A percentile compares a stretch with the other conserved stretches of the same genome.
Evolutionary conservation across 2,888 invertebrate genomes (phyloP).

Genomic region (Peribatodes rhomboidaria): DNA sequence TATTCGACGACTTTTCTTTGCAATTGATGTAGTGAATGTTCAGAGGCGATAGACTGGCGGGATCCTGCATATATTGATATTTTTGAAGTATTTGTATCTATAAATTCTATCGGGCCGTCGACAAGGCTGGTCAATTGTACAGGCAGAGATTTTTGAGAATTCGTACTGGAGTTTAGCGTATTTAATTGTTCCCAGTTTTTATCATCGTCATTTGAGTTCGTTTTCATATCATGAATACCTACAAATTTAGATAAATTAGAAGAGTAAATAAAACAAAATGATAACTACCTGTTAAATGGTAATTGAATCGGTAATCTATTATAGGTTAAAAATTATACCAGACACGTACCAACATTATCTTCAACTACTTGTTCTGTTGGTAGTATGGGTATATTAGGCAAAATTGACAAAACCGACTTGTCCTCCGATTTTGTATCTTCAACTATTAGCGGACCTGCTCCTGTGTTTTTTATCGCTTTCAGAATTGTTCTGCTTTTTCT

Average conservation of each 20-base stretch:
- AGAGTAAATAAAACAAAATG: not conserved
- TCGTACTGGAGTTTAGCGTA: not conserved
- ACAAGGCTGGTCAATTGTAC: not conserved
- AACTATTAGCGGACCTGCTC: not conserved
- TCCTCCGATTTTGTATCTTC: not conserved
- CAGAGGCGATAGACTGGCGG: not conserved
- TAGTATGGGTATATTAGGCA: not conserved
- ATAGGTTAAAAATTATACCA: not conserved
- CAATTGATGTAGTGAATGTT: not conserved
- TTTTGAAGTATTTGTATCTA: not conserved
- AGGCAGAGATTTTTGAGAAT: not conserved
- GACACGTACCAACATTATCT: not conserved
- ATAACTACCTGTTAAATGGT: not conserved
- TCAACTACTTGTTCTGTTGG: not conserved
- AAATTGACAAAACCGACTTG: not conserved
- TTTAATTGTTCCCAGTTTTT: not conserved
- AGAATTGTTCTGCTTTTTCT: not conserved
- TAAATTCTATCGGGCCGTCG: not conserved
- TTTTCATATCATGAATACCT: not conserved
- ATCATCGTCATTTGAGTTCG: not conserved
- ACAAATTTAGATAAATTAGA: not conserved
- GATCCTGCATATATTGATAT: not conserved
- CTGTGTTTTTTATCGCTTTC: not conserved
- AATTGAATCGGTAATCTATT: not conserved
- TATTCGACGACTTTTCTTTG: conserved; percentile 7